Percentiles rank a stretch among this genome's conserved stretches.
These are phyloP conservation scores for Antheraea pernyi DNA, from an alignment of 1,140 invertebrate species.

Conservation along the genomic window DNA sequence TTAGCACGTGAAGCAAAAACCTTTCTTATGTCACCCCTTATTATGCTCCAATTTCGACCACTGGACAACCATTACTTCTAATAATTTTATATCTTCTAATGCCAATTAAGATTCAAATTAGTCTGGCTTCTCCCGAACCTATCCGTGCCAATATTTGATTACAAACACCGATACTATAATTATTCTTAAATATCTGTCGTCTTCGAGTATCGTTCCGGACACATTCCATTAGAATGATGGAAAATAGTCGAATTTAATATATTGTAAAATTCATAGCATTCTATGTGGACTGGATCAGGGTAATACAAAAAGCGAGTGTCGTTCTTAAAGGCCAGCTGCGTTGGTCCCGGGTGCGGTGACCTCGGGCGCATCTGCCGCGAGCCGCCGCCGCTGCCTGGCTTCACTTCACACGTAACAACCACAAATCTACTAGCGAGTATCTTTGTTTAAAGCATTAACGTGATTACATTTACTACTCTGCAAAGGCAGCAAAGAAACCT, in stretches of 20 bases:
- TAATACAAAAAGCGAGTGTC: conserved; percentile 47
- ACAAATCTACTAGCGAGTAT: conserved; percentile 35
- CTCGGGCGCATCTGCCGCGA: conserved; percentile 57
- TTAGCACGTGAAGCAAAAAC: too few species aligned
- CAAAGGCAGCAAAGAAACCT: not conserved
- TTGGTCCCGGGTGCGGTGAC: conserved; percentile 55
- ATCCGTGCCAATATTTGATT: too few species aligned
- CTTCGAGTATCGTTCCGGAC: too few species aligned
- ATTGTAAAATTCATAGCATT: conserved; percentile 28
- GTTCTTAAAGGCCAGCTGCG: conserved; percentile 56
- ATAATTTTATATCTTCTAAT: too few species aligned
- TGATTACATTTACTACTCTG: not conserved
- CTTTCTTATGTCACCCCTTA: too few species aligned
- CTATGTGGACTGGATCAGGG: conserved; percentile 12
- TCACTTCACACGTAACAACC: conserved; percentile 51
- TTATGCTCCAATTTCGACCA: too few species aligned
- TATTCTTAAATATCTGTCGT: too few species aligned
- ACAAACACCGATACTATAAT: too few species aligned
- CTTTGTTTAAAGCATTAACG: conserved; percentile 15
- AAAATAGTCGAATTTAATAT: not conserved
- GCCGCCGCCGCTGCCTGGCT: conserved; percentile 31
- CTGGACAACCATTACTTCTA: too few species aligned
- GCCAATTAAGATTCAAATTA: too few species aligned
- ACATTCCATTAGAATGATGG: too few species aligned
- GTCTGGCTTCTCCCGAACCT: too few species aligned